Evolutionary conservation across 2,113 vertebrate species (phyloP).

Genomic region (Pantherophis guttatus): DNA sequence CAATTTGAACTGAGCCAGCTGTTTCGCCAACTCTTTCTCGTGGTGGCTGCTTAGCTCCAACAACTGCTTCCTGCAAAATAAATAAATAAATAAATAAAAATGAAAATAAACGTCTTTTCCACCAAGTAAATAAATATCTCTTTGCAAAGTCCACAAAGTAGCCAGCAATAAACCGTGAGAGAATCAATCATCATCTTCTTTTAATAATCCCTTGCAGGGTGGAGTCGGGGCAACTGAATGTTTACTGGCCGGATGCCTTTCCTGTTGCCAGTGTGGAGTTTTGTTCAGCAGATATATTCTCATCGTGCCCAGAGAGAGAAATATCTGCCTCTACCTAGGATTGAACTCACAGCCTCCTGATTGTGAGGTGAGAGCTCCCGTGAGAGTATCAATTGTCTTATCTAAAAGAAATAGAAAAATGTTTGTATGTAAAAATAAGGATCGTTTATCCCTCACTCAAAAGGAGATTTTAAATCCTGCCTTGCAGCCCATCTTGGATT

Average conservation of each 20-base stretch:
- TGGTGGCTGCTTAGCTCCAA: conserved; percentile 71
- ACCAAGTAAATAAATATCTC: background rate
- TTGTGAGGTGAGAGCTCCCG: too few species aligned
- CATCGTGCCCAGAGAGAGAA: too few species aligned
- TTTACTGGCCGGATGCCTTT: too few species aligned
- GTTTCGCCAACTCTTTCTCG: conserved; percentile 67
- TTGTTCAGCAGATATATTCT: too few species aligned
- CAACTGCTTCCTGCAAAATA: conserved; percentile 68
- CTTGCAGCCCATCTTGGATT: background rate
- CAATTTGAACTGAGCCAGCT: conserved; percentile 69
- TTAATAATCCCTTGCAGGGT: too few species aligned
- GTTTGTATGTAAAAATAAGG: background rate
- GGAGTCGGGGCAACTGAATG: too few species aligned
- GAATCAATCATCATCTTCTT: background rate
- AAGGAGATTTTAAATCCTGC: background rate
- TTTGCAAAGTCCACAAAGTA: background rate
- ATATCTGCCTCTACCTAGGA: too few species aligned
- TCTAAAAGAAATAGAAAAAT: background rate
- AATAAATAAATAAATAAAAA: background rate
- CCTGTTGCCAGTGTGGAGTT: too few species aligned
- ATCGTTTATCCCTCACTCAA: background rate
- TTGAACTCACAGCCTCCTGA: too few species aligned
- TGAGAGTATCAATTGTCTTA: background rate
- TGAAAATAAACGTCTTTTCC: background rate
- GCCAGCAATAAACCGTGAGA: background rate